Base-by-base conservation (phyloP, 2,113 vertebrate species). In the Columbina picui region DNA sequence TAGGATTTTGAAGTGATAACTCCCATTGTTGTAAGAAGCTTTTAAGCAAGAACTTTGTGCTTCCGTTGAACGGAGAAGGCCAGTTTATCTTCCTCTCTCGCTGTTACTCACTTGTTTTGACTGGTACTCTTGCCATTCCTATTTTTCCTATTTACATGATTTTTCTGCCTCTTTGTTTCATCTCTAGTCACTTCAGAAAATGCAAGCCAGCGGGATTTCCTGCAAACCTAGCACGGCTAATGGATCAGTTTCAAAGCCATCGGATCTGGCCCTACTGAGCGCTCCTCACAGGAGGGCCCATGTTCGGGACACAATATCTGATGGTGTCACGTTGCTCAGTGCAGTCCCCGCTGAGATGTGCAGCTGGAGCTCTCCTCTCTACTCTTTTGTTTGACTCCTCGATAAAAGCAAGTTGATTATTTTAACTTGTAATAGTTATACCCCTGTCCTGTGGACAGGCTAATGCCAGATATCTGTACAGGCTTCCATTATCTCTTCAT, bases 401-500 rank as follows among this genome's bases (percentile, higher is more conserved):
- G 8, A 45, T 79, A 87, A 81, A 84, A 65, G 59, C 89, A 49
- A 92, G 81, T 17, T 77, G 70, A 86, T 82, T 90, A 56, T 91
- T 87, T 87, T 52, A 82, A 49, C 69, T 61, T 79, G 61, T 53
- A 57, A 53, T 36, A 53, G 70, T 85, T 91, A 49, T 20, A 64
- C 36, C 43, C 8, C 8, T 71, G 38, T 63, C 65, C 74, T 26
- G 34, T 56, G 60, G 64, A 30, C 82, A 85, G 68, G 45, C 55
- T 93, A 47, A 65, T 67, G 26, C 43, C 45, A 59, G 53, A 2
- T 50, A 57, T 41, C 75, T 84, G 8, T 3, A 10, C 12, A 29
- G 55, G 26, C 47, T 85, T 74, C 67, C 41, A 22, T 65, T 82
- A 56, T 36, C 69, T 87, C 61, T 89, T 86, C 22, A 19, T 82